Percentiles rank a stretch among this genome's conserved stretches.
Conservation (phyloP, 2,113 vertebrate genomes). For the Phalacrocorax carbo region DNA sequence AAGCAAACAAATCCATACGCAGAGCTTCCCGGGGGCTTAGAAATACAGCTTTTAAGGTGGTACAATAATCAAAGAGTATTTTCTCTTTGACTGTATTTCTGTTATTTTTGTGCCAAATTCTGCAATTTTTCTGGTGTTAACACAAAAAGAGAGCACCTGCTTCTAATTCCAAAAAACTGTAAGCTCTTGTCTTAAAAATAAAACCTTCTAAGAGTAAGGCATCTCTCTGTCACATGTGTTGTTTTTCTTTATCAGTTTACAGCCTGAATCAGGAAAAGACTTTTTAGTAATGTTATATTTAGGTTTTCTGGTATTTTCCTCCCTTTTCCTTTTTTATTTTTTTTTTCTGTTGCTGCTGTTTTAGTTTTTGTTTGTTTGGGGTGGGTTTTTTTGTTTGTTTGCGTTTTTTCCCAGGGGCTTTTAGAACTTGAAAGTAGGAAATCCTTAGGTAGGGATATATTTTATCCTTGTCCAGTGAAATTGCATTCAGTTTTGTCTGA, state of each 20-base stretch:
- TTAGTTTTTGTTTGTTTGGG: background rate
- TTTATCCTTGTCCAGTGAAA: background rate
- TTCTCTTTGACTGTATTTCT: background rate
- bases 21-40: background rate
- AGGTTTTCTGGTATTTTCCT: background rate
- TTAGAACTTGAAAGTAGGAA: background rate
- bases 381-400: background rate
- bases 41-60: background rate
- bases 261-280: background rate
- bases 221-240: background rate
- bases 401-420: background rate
- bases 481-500: background rate
- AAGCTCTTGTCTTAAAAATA: background rate
- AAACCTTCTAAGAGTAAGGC: background rate
- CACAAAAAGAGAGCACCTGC: background rate
- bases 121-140: background rate
- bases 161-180: background rate
- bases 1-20: background rate
- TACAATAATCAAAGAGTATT: background rate
- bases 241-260: background rate
- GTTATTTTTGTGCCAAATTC: background rate
- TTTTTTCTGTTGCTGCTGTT: background rate
- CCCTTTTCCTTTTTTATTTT: background rate
- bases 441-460: background rate
- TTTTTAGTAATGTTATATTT: background rate